phyloP scores from a whole-genome alignment of 2,888 invertebrate genomes.

The Rosalia funebris region DNA sequence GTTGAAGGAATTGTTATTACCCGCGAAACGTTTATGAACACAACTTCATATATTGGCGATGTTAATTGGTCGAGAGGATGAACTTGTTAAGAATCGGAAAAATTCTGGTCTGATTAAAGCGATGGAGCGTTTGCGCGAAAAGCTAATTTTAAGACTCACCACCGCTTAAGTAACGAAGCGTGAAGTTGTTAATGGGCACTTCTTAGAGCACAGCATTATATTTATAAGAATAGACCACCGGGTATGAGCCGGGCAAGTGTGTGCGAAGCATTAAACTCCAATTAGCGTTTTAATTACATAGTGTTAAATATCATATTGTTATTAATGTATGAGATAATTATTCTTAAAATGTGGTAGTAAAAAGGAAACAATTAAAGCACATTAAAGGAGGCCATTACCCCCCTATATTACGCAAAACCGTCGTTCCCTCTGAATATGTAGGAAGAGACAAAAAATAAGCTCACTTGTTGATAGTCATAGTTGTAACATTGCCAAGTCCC shows the following conservation, averaged over 20 bases:
- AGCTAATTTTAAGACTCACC: background rate
- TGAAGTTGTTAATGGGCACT: conserved; percentile 10
- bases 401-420: conserved; percentile 46
- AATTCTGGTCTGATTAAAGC: too few species aligned
- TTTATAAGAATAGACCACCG: conserved; percentile 16
- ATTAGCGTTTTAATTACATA: conserved; percentile 24
- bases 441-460: conserved; percentile 44
- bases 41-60: too few species aligned
- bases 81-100: too few species aligned
- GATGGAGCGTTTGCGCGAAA: background rate
- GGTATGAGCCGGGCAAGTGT: conserved; percentile 14
- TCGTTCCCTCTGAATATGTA: conserved; percentile 42
- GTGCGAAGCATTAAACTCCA: conserved; percentile 20
- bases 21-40: too few species aligned
- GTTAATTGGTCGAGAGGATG: too few species aligned
- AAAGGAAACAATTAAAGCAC: conserved; percentile 46
- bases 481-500: conserved; percentile 39
- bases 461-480: conserved; percentile 39
- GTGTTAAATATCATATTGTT: conserved; percentile 26
- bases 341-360: conserved; percentile 38
- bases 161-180: background rate
- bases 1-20: too few species aligned
- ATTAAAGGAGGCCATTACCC: conserved; percentile 49
- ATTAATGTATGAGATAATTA: conserved; percentile 33
- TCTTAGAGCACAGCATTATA: background rate